Percentiles rank a stretch among this genome's conserved stretches.
phyloP scores from a whole-genome alignment of 92 coral and sea anemone species.

The Parazoanthus darwini region DNA sequence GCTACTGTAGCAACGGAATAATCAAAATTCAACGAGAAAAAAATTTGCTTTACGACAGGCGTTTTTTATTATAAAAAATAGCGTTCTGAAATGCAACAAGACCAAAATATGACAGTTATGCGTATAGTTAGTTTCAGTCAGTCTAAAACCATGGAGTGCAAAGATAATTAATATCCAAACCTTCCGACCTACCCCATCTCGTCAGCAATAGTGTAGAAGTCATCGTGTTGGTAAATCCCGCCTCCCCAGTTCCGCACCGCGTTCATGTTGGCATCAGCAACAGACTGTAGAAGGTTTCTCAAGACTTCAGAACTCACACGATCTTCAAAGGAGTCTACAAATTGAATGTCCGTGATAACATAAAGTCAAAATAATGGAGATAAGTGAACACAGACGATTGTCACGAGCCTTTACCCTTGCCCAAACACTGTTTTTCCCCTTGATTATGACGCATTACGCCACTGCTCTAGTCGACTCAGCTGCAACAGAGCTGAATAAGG shows the following conservation, averaged over 20 bases:
- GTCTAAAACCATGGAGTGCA: not conserved
- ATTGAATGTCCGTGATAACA: not conserved
- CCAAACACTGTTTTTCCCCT: not conserved
- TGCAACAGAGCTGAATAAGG: too few species aligned
- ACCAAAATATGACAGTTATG: too few species aligned
- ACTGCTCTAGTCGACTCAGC: too few species aligned
- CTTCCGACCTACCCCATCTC: constrained; percentile 74
- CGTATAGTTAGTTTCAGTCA: not conserved
- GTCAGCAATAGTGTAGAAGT: constrained; percentile 90
- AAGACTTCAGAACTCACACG: constrained; percentile 81
- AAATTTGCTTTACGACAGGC: too few species aligned
- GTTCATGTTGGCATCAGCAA: constrained; percentile 95
- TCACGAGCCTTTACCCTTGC: not conserved
- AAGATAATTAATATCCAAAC: not conserved
- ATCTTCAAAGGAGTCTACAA: constrained; percentile 94
- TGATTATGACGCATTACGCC: not conserved
- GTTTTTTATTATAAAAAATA: too few species aligned
- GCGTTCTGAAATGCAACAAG: too few species aligned
- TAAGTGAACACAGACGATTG: not conserved
- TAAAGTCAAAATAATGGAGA: too few species aligned
- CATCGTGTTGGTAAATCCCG: constrained; percentile 93
- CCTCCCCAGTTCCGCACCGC: constrained; percentile 99
- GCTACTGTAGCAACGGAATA: too few species aligned
- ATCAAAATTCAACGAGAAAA: too few species aligned
- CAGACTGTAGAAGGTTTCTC: constrained; percentile 86